phyloP scores from a whole-genome alignment of 2,888 invertebrate species.

The Azorinus chamasolen region DNA sequence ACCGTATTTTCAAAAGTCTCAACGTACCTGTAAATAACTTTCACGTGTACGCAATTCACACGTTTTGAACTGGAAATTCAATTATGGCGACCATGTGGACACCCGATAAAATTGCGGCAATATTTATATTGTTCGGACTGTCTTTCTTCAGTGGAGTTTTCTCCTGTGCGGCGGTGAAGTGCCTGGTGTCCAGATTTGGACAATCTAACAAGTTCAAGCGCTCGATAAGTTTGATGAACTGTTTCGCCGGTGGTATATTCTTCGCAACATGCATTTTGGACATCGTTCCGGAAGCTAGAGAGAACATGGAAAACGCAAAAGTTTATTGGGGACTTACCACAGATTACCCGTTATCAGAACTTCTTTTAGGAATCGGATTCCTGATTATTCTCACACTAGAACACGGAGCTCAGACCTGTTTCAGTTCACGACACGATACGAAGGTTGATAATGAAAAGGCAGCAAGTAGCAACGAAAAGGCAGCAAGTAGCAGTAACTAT shows the following conservation, averaged over 20 bases:
- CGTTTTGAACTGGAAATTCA: no score
- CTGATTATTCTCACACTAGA: slow-evolving; percentile 51
- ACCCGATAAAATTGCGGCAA: slow-evolving; percentile 45
- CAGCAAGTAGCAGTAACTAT: no score
- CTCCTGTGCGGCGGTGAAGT: slow-evolving; percentile 47
- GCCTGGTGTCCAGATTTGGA: slow-evolving; percentile 36
- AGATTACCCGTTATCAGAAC: slow-evolving; percentile 57
- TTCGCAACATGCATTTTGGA: slow-evolving; percentile 85
- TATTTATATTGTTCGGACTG: slow-evolving; percentile 59
- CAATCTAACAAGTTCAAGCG: slow-evolving; percentile 30
- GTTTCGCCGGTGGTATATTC: slow-evolving; percentile 86
- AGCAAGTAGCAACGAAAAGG: no score
- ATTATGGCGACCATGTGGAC: slow-evolving; percentile 14
- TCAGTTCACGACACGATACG: background rate
- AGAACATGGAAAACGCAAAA: slow-evolving; percentile 72
- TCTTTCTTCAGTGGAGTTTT: slow-evolving; percentile 56
- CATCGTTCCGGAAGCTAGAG: slow-evolving; percentile 84
- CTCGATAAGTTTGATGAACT: slow-evolving; percentile 70
- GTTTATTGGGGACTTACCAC: slow-evolving; percentile 33
- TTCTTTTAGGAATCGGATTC: slow-evolving; percentile 53
- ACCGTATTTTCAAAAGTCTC: no score
- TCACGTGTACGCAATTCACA: no score
- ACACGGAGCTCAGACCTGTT: slow-evolving; percentile 35
- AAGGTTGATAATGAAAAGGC: no score
- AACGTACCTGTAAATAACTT: no score